Evolutionary conservation across 2,797 vertebrate species (phyloP).

Genomic region (Tadarida brasiliensis): DNA sequence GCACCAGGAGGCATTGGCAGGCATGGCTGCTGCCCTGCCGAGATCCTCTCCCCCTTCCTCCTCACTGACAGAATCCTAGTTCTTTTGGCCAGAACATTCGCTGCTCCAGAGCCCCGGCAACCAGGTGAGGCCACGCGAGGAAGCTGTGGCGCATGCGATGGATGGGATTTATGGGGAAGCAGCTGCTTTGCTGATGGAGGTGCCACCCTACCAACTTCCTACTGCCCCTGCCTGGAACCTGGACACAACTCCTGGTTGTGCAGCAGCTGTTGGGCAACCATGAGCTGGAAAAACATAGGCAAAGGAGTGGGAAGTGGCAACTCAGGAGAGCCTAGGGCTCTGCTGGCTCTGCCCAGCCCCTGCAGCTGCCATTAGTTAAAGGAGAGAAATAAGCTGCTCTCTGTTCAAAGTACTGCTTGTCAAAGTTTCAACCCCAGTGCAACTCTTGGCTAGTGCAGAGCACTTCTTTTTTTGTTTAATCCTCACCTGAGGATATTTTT

Average conservation of each 20-base stretch:
- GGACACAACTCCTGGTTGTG: not conserved
- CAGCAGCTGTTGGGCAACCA: not conserved
- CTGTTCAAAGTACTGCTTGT: not conserved
- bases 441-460: not conserved
- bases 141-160: too few relatives aligned
- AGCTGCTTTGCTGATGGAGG: not conserved
- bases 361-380: not conserved
- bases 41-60: not conserved
- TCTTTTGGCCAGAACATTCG: not conserved
- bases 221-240: not conserved
- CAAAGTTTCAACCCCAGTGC: too few relatives aligned
- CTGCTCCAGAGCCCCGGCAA: not conserved
- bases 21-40: not conserved
- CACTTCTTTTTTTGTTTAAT: not conserved
- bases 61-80: not conserved
- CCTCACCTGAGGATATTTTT: too few relatives aligned
- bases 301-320: not conserved
- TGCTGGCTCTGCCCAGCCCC: not conserved
- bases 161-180: not conserved
- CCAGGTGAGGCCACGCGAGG: rapidly evolving
- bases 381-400: not conserved
- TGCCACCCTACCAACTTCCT: not conserved
- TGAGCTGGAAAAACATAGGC: not conserved
- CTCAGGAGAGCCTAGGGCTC: not conserved
- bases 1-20: not conserved